Conservation (phyloP, 1,140 invertebrate species). For the Hydropsyche tenuis region DNA sequence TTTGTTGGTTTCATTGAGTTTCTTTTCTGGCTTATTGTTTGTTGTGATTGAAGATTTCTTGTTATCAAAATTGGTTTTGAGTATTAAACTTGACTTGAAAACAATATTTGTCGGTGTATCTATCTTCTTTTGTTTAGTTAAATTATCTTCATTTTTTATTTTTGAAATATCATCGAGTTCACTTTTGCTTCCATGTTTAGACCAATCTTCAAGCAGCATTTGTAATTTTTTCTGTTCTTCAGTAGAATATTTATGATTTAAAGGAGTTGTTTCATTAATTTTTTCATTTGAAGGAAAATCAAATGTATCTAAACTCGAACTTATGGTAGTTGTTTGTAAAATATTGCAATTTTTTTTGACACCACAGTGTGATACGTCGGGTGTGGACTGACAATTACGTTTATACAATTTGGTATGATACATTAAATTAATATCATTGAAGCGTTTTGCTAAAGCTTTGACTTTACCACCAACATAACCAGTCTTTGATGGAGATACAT, state of each 20-base stretch:
- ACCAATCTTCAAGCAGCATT: slow-evolving; percentile 66
- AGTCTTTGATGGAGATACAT: slow-evolving; percentile 44
- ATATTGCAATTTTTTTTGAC: background rate
- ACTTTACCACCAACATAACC: slow-evolving; percentile 61
- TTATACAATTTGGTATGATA: slow-evolving; percentile 59
- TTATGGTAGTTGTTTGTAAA: background rate
- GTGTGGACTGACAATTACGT: slow-evolving; percentile 61
- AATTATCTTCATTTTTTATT: too few relatives aligned
- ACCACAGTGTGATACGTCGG: slow-evolving; percentile 54
- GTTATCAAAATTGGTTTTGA: background rate
- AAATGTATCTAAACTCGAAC: slow-evolving; percentile 15
- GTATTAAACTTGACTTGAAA: background rate
- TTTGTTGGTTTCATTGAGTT: background rate
- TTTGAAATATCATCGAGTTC: slow-evolving; percentile 55
- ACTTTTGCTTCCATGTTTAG: slow-evolving; percentile 61
- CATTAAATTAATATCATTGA: slow-evolving; percentile 61
- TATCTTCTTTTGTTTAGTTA: slow-evolving; percentile 53
- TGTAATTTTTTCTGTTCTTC: slow-evolving; percentile 65
- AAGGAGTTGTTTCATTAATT: background rate
- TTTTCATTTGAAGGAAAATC: background rate
- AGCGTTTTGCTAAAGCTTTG: slow-evolving; percentile 69
- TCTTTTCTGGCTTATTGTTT: background rate
- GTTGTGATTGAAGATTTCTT: too few relatives aligned
- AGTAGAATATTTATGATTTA: slow-evolving; percentile 54
- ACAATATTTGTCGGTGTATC: slow-evolving; percentile 53